These are phyloP conservation scores for Cyclura pinguis DNA, from an alignment of 2,797 vertebrate genomes.

Conservation along the genomic window DNA sequence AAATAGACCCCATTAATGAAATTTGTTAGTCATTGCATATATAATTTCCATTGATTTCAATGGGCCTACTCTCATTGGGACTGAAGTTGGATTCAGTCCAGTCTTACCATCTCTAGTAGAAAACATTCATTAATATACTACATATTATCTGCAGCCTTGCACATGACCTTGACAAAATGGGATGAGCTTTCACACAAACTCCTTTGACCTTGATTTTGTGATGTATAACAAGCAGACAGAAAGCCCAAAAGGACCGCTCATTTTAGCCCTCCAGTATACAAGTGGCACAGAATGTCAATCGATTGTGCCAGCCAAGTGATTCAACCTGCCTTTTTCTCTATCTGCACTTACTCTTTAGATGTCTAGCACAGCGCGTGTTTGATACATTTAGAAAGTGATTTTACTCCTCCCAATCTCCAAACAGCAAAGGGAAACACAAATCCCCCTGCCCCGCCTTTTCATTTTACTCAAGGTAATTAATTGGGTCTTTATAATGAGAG, in stretches of 20 bases:
- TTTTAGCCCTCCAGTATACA: neutral
- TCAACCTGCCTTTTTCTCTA: neutral
- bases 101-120: neutral
- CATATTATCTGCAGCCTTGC: neutral
- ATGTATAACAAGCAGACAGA: neutral
- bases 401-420: neutral
- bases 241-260: neutral
- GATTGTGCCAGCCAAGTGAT: neutral
- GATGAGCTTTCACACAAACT: neutral
- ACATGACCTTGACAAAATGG: neutral
- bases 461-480: neutral
- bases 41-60: no score
- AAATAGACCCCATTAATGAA: no score
- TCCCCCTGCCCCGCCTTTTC: neutral
- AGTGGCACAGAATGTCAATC: conserved; percentile 14
- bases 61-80: no score
- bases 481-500: neutral
- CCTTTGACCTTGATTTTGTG: neutral
- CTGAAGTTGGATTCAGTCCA: no score
- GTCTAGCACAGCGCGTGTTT: neutral
- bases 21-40: no score
- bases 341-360: conserved; percentile 19
- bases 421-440: neutral
- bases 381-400: conserved; percentile 27
- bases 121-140: neutral